Evolutionary conservation across 1,140 invertebrate genomes (phyloP).

Genomic region (Anastrepha ludens): DNA sequence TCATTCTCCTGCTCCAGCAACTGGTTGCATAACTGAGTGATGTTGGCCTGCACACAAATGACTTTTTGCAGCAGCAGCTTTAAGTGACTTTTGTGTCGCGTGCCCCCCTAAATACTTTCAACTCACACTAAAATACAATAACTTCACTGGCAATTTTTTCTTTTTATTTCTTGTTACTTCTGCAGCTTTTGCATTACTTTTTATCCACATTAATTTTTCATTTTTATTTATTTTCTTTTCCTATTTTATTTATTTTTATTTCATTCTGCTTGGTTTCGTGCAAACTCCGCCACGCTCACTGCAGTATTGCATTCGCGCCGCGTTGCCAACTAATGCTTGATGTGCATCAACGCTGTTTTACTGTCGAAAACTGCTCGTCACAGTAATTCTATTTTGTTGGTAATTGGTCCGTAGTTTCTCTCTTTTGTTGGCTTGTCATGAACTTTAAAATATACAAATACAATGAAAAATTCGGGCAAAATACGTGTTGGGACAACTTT

Average conservation of each 20-base stretch:
- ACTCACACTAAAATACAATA: not conserved
- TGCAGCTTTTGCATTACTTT: not conserved
- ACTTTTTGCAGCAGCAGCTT: slow-evolving; percentile 17
- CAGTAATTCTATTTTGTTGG: slow-evolving; percentile 10
- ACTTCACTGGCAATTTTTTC: not conserved
- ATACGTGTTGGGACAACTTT: slow-evolving; percentile 24
- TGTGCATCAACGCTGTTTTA: not conserved
- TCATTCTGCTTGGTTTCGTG: too few relatives aligned
- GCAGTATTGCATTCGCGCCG: not conserved
- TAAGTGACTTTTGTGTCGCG: slow-evolving; percentile 33
- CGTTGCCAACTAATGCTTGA: slow-evolving; percentile 10
- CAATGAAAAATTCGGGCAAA: not conserved
- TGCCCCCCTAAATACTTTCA: not conserved
- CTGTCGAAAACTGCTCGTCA: slow-evolving; percentile 18
- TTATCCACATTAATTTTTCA: not conserved
- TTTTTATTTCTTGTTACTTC: not conserved
- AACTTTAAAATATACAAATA: not conserved
- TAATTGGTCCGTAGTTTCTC: not conserved
- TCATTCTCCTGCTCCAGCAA: not conserved
- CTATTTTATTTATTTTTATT: not conserved
- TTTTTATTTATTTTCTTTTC: not conserved
- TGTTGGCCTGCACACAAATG: not conserved
- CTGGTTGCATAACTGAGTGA: not conserved
- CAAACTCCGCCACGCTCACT: not conserved
- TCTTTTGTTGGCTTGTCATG: not conserved